A percentile compares a stretch with the other conserved stretches of the same genome.
These are phyloP conservation scores for Callopanchax toddi DNA, from an alignment of 2,113 vertebrate genomes.

Conservation along the genomic window DNA sequence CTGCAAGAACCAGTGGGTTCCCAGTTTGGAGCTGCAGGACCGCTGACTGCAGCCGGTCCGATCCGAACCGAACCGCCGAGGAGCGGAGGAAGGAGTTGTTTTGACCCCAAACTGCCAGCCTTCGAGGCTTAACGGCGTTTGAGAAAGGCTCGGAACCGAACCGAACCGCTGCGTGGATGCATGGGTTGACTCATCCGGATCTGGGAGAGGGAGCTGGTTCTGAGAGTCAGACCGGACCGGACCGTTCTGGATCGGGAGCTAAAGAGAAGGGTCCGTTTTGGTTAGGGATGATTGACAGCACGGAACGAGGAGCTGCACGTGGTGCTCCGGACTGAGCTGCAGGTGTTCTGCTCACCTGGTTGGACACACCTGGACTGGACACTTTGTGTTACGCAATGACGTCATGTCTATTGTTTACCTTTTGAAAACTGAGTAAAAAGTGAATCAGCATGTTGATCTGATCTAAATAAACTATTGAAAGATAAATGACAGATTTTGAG, in stretches of 20 bases:
- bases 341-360: conserved; percentile 31
- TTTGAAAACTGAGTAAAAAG: conserved; percentile 18
- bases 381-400: conserved; percentile 2
- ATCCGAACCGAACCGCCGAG: conserved; percentile 21
- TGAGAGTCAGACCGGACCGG: conserved; percentile 19
- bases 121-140: conserved; percentile 42
- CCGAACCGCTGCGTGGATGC: conserved; percentile 10
- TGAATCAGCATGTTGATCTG: conserved; percentile 7
- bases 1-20: conserved; percentile 90
- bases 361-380: not conserved
- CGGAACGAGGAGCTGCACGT: conserved; percentile 20
- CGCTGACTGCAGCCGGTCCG: conserved; percentile 73
- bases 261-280: conserved; percentile 8
- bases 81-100: conserved; percentile 43
- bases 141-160: conserved; percentile 5
- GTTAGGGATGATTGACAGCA: not conserved
- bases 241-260: conserved; percentile 23
- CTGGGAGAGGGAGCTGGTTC: conserved; percentile 3
- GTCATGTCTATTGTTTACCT: conserved; percentile 8
- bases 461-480: conserved; percentile 63
- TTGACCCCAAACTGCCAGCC: conserved; percentile 29
- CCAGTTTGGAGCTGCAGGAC: conserved; percentile 84
- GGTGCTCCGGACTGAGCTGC: conserved; percentile 8
- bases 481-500: conserved; percentile 16
- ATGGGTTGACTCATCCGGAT: not conserved